A percentile compares a stretch with the other conserved stretches of the same genome.
Conservation (phyloP, 1,140 invertebrate genomes). For the Ceratina japonica region DNA sequence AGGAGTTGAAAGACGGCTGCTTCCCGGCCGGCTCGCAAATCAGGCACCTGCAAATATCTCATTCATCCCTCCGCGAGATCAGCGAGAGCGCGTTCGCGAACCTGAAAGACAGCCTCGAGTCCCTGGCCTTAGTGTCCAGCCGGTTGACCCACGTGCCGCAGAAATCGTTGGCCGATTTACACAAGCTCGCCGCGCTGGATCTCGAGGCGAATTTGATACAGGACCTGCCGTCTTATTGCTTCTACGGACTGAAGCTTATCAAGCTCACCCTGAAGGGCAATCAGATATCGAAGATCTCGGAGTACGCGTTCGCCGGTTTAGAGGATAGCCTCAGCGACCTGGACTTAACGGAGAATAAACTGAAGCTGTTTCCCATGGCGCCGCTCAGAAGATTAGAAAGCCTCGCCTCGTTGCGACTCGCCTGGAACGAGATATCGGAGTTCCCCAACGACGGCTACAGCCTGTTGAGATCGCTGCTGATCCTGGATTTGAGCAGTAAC, state of each 20-base stretch:
- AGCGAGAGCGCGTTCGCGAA: conserved; percentile 87
- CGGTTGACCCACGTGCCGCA: conserved; percentile 90
- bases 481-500: conserved; percentile 93
- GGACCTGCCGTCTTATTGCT: conserved; percentile 91
- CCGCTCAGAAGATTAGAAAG: conserved; percentile 87
- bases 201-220: conserved; percentile 92
- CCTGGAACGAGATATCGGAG: conserved; percentile 90
- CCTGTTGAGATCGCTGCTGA: conserved; percentile 85
- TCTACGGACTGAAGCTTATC: conserved; percentile 89
- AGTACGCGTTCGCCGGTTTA: conserved; percentile 91
- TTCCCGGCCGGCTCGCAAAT: conserved; percentile 87
- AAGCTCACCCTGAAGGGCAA: conserved; percentile 93
- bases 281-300: conserved; percentile 87
- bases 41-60: conserved; percentile 90
- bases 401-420: conserved; percentile 86
- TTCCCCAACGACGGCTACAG: conserved; percentile 87
- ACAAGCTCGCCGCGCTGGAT: conserved; percentile 87
- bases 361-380: conserved; percentile 89
- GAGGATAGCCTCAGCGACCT: conserved; percentile 90
- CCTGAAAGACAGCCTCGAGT: conserved; percentile 88
- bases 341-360: conserved; percentile 91
- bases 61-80: conserved; percentile 87
- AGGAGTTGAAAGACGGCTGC: conserved; percentile 84
- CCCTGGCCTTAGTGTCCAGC: conserved; percentile 89
- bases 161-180: conserved; percentile 87